These are phyloP conservation scores for Agriotes lineatus DNA, from an alignment of 2,888 invertebrate species.

Conservation along the genomic window DNA sequence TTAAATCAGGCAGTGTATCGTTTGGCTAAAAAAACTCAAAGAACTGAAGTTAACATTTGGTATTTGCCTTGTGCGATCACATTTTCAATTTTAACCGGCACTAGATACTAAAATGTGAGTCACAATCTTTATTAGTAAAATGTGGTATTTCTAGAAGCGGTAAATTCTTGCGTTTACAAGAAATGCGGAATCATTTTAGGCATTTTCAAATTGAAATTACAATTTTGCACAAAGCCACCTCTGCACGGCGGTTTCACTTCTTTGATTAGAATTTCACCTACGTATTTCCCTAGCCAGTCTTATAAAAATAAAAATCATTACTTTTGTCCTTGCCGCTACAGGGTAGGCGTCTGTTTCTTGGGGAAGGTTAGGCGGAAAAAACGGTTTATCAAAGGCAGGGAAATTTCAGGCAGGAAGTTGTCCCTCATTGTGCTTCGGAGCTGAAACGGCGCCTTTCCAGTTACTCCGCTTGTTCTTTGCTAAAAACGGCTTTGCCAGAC, in stretches of 20 bases:
- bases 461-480: not conserved
- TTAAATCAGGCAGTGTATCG: no score
- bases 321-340: not conserved
- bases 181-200: no score
- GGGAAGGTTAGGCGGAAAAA: conserved; percentile 16
- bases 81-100: no score
- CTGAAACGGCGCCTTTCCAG: not conserved
- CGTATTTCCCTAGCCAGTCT: conserved; percentile 2
- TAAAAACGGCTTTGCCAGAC: no score
- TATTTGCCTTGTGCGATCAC: no score
- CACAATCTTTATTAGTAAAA: no score
- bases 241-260: not conserved
- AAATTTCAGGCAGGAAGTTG: not conserved
- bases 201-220: not conserved
- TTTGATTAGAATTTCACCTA: conserved; percentile 5
- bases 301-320: conserved; percentile 18
- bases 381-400: conserved; percentile 10
- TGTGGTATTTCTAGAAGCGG: no score
- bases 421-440: not conserved
- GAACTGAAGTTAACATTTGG: no score
- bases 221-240: not conserved
- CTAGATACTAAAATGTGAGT: no score
- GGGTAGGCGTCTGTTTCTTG: conserved; percentile 15
- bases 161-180: no score
- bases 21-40: no score